Base-by-base conservation (phyloP, 2,888 invertebrate genomes). In the Diloba caeruleocephala region DNA sequence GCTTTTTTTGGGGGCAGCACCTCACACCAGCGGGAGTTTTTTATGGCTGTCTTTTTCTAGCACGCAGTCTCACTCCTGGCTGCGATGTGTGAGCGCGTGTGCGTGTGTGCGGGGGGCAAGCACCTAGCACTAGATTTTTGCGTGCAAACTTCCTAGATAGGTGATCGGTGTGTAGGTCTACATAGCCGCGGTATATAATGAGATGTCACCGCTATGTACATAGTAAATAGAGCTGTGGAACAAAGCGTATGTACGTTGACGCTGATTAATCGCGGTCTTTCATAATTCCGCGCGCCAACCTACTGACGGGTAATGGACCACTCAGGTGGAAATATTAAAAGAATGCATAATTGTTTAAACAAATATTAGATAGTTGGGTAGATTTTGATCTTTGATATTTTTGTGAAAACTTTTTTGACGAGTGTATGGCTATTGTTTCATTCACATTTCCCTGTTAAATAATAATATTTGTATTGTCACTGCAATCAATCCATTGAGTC, bases 1-100 rank as follows among this genome's bases (percentile, higher is more conserved):
- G 92, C 90, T 93, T 94, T 93, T 94, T 94, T 94, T 93, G 92
- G 92, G 92, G 93, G 92, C 90, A 91, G 77, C 88, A 77, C 92
- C 92, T 92, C 92, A 91, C 87, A 91, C 92, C 92, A 90, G 44
- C 74, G 82, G 92, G 91, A 80, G 92, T 85, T 92, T 92, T 92
- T 93, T 90, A 87, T 87, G 84, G 79, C 91, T 91, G 83, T 93
- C 92, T 92, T 92, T 90, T 88, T 92, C 92, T 89, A 78, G 83
- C 92, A 87, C 82, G 85, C 81, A 82, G 87, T 84, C 84, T 87
- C 89, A 68, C 82, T 89, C 84, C 82, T 87, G 23, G 51, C 84
- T 74, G 63, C 66, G 51, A 66, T 55, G 74, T 56, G 74, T 59
- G 79, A 76, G 79, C 77, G 81, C 66, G 70, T 55, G 53, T 70